Base-by-base conservation (phyloP, 2,113 vertebrate genomes). In the Ameiurus melas region DNA sequence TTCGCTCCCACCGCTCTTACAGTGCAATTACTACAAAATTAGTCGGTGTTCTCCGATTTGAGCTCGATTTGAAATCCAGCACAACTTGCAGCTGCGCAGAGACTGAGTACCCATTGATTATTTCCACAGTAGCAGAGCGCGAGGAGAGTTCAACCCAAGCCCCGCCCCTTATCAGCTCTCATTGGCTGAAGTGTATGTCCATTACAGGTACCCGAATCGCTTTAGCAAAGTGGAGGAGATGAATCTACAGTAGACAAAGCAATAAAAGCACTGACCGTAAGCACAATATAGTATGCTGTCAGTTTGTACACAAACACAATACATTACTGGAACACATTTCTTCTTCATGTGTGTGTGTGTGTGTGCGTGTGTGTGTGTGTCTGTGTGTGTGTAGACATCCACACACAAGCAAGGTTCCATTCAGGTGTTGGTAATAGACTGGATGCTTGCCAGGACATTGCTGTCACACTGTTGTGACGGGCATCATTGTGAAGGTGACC, bases 41-140 rank as follows among this genome's bases (percentile, higher is more conserved):
- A 90, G 87, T 47, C 80, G 83, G 70, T 70, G 84, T 73, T 77
- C 55, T 78, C 64, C 83, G 68, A 71, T 33, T 58, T 53, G 19
- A 93, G 55, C 55, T 43, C 88, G 91, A 85, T 90, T 92, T 92
- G 94, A 57, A 94, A 94, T 95, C 94, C 94, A 92, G 87, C 77
- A 91, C 91, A 93, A 94, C 91, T 93, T 93, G 90, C 90, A 85
- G 90, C 84, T n/a, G 89, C 90, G 85, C 91, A n/a, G 43, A 51
- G 27, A 91, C 53, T 89, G 90, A 88, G 91, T 92, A 84, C 90
- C 91, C 92, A 81, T 88, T 92, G 92, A 94, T 93, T 91, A 90
- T 92, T 93, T 92, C 86, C 90, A 78, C 91, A 93, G 90, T 91
- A 92, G 86, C 91, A 90, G 91, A 93, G 86, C 83, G 86, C 92